A percentile compares a stretch with the other conserved stretches of the same genome.
Conservation (phyloP, 2,888 invertebrate species). For the Blastobasis adustella region DNA sequence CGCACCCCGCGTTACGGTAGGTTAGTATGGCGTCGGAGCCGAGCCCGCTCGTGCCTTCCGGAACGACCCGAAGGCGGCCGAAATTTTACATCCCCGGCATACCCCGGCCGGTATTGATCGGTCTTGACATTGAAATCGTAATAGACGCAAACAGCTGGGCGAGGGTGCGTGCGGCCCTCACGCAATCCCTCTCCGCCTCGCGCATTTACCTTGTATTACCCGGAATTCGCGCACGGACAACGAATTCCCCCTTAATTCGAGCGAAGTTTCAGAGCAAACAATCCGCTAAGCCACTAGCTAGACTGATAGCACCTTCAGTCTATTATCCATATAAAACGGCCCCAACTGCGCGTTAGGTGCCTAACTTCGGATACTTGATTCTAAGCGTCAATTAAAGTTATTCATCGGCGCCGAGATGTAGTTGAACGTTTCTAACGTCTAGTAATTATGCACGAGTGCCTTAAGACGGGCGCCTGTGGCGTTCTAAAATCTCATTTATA, state of each 20-base stretch:
- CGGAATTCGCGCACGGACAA: no score
- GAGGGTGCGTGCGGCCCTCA: conserved; percentile 54
- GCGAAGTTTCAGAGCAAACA: no score
- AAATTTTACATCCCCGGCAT: conserved; percentile 70
- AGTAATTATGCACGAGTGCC: conserved; percentile 65
- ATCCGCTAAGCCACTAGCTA: no score
- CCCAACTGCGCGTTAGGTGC: conserved; percentile 7
- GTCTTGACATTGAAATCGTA: conserved; percentile 73
- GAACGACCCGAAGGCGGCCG: conserved; percentile 64
- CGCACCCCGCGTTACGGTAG: conserved; percentile 72
- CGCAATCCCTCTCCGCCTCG: conserved; percentile 33
- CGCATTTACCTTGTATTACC: no score
- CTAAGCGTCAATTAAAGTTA: conserved; percentile 46
- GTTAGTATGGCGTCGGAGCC: conserved; percentile 60
- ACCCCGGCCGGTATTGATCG: conserved; percentile 71
- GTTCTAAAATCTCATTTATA: conserved; percentile 72
- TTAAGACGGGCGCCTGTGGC: conserved; percentile 52
- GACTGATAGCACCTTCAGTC: no score
- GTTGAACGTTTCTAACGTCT: conserved; percentile 49
- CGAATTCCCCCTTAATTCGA: no score
- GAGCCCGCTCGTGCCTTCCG: conserved; percentile 54
- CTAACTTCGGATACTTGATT: conserved; percentile 23
- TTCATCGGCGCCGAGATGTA: conserved; percentile 44
- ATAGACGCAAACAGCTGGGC: conserved; percentile 69
- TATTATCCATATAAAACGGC: not conserved